phyloP scores from a whole-genome alignment of 2,888 invertebrate genomes.

The Cheilosia grossa region DNA sequence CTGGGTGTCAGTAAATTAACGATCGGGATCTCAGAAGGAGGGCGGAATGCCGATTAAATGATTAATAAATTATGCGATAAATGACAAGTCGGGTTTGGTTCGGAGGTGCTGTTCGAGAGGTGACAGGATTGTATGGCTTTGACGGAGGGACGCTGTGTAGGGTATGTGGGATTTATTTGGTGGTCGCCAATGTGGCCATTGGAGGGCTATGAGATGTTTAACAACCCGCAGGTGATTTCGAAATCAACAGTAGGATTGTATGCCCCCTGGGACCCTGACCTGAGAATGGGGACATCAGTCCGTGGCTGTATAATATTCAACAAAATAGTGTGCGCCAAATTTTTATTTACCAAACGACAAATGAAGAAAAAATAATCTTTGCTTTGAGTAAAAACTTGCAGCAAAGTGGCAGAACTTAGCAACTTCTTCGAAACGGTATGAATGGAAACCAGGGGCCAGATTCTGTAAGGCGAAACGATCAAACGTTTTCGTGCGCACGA shows the following conservation, averaged over 20 bases:
- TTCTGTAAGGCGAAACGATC: too few species aligned
- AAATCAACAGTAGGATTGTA: background rate
- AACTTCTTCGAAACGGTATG: too few species aligned
- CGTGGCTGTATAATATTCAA: too few species aligned
- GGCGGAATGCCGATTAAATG: conserved; percentile 70
- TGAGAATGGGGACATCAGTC: too few species aligned
- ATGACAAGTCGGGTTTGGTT: conserved; percentile 66
- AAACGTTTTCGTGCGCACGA: too few species aligned
- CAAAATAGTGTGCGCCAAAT: too few species aligned
- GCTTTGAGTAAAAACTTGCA: too few species aligned
- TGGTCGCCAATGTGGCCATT: background rate
- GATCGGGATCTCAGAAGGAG: conserved; percentile 68
- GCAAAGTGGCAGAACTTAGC: too few species aligned
- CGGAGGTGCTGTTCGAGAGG: conserved; percentile 54
- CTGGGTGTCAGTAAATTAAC: conserved; percentile 65
- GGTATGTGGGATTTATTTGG: conserved; percentile 30
- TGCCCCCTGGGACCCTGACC: too few species aligned
- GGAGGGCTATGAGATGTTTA: background rate
- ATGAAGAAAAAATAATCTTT: too few species aligned
- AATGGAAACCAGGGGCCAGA: too few species aligned
- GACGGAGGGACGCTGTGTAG: conserved; percentile 27
- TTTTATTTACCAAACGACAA: too few species aligned
- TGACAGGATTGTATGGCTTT: conserved; percentile 57
- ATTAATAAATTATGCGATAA: conserved; percentile 74
- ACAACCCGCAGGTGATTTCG: conserved; percentile 26